Conservation (phyloP, 2,888 invertebrate species). For the Lasioglossum pauxillum region DNA sequence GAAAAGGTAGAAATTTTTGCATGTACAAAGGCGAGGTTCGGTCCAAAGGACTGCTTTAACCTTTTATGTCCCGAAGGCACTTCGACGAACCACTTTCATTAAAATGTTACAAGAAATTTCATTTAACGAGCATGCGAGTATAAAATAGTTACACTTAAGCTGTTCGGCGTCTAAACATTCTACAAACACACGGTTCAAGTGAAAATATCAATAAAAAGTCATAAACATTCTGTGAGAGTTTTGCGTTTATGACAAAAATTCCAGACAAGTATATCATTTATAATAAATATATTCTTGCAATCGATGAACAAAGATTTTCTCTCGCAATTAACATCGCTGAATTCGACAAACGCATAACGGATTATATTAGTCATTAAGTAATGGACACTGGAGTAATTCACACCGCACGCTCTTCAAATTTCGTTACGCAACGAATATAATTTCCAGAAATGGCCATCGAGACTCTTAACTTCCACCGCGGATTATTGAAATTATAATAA, state of each 20-base stretch:
- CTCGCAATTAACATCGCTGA: too few species aligned
- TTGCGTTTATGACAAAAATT: too few species aligned
- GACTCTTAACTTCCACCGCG: background rate
- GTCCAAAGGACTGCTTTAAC: constrained; percentile 2
- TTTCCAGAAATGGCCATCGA: background rate
- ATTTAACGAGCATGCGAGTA: background rate
- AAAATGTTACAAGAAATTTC: background rate
- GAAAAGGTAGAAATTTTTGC: background rate
- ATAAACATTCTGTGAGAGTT: background rate
- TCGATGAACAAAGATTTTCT: too few species aligned
- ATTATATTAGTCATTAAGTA: too few species aligned
- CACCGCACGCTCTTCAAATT: too few species aligned
- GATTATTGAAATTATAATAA: background rate
- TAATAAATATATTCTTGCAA: too few species aligned
- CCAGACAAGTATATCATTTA: too few species aligned
- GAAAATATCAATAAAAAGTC: background rate
- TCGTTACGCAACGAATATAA: background rate
- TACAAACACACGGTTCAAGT: too few species aligned
- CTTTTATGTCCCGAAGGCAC: background rate
- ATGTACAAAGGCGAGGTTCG: background rate
- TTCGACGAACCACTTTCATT: background rate
- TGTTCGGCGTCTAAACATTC: background rate
- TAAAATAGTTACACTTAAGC: background rate
- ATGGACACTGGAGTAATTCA: too few species aligned
- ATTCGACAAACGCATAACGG: too few species aligned